These are phyloP conservation scores for Python bivittatus DNA, from an alignment of 2,113 vertebrate species.

Conservation along the genomic window DNA sequence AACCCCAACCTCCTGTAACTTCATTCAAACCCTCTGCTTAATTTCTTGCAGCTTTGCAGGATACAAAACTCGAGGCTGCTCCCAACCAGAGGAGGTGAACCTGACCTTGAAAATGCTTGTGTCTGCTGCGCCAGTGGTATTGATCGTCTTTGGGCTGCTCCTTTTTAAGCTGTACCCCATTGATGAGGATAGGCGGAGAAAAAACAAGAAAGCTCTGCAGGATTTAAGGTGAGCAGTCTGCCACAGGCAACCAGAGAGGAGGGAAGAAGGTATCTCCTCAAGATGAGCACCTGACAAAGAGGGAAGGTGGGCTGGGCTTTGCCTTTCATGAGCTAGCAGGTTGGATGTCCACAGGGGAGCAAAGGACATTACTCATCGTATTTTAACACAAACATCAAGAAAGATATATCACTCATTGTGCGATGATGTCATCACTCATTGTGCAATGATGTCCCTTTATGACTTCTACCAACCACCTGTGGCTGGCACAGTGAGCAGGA, in stretches of 20 bases:
- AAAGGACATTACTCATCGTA: not conserved
- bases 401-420: not conserved
- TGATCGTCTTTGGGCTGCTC: conserved; percentile 86
- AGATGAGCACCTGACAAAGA: not conserved
- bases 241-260: too few relatives aligned
- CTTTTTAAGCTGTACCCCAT: conserved; percentile 92
- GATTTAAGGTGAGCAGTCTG: conserved; percentile 76
- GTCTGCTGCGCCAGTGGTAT: conserved; percentile 78
- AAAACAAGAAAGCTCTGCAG: conserved; percentile 86
- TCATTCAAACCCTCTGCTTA: too few relatives aligned
- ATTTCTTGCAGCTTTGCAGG: conserved; percentile 83
- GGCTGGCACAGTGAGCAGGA: not conserved
- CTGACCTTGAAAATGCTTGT: conserved; percentile 90
- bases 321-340: too few relatives aligned
- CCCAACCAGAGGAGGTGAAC: conserved; percentile 79
- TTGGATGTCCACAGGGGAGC: not conserved
- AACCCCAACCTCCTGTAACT: fast-evolving
- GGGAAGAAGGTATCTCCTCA: too few relatives aligned
- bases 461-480: not conserved
- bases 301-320: not conserved
- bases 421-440: not conserved
- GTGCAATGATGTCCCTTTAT: not conserved
- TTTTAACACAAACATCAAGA: not conserved
- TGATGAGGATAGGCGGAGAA: conserved; percentile 79
- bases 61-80: conserved; percentile 82